Conservation (phyloP, 1,140 invertebrate genomes). For the Asbolus verrucosus region DNA sequence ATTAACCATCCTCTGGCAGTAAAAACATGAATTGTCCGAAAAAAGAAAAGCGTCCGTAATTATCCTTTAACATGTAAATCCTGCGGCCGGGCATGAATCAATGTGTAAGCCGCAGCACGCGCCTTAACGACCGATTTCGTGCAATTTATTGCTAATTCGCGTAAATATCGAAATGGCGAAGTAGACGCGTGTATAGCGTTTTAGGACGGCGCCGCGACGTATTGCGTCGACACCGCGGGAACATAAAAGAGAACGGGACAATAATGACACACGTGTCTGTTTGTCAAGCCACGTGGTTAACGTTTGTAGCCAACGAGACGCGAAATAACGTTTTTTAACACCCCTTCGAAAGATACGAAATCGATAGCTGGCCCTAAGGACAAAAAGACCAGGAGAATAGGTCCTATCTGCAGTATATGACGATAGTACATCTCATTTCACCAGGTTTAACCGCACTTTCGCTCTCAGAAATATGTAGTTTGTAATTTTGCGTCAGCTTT, state of each 20-base stretch:
- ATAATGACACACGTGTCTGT: conserved; percentile 57
- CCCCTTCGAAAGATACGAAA: conserved; percentile 46
- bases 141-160: conserved; percentile 62
- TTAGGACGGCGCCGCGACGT: conserved; percentile 56
- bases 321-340: conserved; percentile 59
- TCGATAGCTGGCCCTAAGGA: background rate
- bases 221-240: conserved; percentile 49
- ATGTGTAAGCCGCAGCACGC: conserved; percentile 60
- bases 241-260: conserved; percentile 58
- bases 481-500: too few species aligned
- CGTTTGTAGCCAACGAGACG: conserved; percentile 60
- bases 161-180: conserved; percentile 59
- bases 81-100: conserved; percentile 34
- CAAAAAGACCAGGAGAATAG: too few species aligned
- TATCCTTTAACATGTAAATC: conserved; percentile 22
- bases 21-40: too few species aligned
- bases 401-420: too few species aligned
- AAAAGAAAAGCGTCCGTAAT: background rate
- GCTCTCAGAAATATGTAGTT: too few species aligned
- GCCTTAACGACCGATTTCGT: conserved; percentile 59
- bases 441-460: too few species aligned
- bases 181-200: conserved; percentile 37
- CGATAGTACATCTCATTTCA: too few species aligned
- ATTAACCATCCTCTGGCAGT: too few species aligned
- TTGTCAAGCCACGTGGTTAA: conserved; percentile 58